A percentile compares a stretch with the other conserved stretches of the same genome.
Conservation (phyloP, 2,888 invertebrate genomes). For the Drosophila putrida region DNA sequence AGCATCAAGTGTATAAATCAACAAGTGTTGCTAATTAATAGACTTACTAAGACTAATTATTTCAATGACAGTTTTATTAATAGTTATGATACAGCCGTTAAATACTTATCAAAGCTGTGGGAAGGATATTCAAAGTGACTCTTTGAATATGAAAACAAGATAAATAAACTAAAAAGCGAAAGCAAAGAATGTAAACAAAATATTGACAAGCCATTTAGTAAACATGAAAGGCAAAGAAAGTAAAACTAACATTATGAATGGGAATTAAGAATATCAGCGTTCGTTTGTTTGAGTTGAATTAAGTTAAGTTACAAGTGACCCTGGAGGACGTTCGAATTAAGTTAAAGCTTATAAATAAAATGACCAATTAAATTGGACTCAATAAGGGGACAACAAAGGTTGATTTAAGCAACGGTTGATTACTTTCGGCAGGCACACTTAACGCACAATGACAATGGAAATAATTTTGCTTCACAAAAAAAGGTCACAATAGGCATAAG, state of each 20-base stretch:
- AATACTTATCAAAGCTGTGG: too few species aligned
- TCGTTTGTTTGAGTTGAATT: background rate
- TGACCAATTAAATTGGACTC: background rate
- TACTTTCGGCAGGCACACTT: constrained; percentile 6
- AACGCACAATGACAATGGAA: constrained; percentile 9
- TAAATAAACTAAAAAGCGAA: too few species aligned
- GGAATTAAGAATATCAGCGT: too few species aligned
- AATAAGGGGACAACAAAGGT: constrained; percentile 1
- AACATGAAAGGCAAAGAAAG: background rate
- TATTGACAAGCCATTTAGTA: background rate
- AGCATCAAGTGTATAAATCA: too few species aligned
- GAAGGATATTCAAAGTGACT: too few species aligned
- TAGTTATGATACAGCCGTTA: too few species aligned
- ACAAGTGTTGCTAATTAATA: too few species aligned
- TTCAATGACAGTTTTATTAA: too few species aligned
- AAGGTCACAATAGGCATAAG: constrained; percentile 33
- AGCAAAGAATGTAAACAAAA: background rate
- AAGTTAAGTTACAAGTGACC: background rate
- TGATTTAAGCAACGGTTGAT: constrained; percentile 16
- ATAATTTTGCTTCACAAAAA: constrained; percentile 7
- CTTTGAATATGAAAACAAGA: too few species aligned
- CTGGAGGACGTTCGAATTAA: background rate
- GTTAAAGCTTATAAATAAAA: constrained; percentile 1
- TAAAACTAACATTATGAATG: background rate
- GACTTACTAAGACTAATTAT: too few species aligned